These are phyloP conservation scores for Hoplostethus atlanticus DNA, from an alignment of 2,797 vertebrate genomes.

Conservation along the genomic window DNA sequence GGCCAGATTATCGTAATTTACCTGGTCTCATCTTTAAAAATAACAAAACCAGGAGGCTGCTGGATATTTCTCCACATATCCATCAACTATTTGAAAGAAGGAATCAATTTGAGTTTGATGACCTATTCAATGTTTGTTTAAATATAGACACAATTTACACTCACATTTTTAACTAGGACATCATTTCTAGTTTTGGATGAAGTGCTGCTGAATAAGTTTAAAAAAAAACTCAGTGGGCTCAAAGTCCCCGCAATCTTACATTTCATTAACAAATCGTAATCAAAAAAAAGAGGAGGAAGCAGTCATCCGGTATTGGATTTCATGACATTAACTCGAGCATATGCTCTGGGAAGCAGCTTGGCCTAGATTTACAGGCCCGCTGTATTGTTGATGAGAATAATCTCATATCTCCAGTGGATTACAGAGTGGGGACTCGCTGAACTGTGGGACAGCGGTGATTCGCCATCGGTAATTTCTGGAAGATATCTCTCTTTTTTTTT, in stretches of 20 bases:
- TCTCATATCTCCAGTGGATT: slow-evolving; percentile 73
- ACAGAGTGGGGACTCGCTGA: slow-evolving; percentile 60
- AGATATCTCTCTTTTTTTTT: slow-evolving; percentile 37
- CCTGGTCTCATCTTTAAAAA: too few species aligned
- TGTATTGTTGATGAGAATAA: slow-evolving; percentile 73
- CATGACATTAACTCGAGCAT: slow-evolving; percentile 42
- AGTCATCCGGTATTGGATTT: slow-evolving; percentile 38
- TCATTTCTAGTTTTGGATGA: too few species aligned
- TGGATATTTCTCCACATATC: too few species aligned
- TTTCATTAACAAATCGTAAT: slow-evolving; percentile 41
- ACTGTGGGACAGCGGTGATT: slow-evolving; percentile 53
- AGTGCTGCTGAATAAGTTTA: too few species aligned
- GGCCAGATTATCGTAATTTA: too few species aligned
- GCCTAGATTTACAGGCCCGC: slow-evolving; percentile 67
- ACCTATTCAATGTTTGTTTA: too few species aligned
- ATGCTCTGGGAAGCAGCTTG: slow-evolving; percentile 59
- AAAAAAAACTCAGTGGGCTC: neutral
- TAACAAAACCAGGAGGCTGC: too few species aligned
- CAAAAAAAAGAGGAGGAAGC: slow-evolving; percentile 21
- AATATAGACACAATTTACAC: neutral
- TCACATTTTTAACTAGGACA: too few species aligned
- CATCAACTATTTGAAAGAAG: too few species aligned
- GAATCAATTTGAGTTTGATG: too few species aligned
- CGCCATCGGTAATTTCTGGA: slow-evolving; percentile 54
- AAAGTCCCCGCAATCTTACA: slow-evolving; percentile 30